Conservation (phyloP, 2,888 invertebrate genomes). For the Tridacna crocea region DNA sequence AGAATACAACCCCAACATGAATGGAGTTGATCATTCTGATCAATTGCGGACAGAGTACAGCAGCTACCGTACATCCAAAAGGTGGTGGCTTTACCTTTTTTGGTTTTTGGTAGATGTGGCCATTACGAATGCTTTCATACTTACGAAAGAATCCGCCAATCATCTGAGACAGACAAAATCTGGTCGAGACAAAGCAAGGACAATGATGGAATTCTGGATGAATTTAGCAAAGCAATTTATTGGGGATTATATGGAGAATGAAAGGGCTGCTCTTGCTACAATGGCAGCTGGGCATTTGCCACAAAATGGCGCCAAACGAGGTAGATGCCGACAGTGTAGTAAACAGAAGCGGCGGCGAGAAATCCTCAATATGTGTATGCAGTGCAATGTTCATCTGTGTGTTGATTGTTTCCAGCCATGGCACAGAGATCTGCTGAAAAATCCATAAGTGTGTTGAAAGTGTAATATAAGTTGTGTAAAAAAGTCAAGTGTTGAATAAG, state of each 20-base stretch:
- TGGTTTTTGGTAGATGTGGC: conserved; percentile 3
- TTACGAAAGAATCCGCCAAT: not conserved
- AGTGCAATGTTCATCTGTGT: conserved; percentile 7
- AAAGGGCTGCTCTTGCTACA: too few relatives aligned
- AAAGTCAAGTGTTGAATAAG: too few relatives aligned
- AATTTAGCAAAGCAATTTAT: not conserved
- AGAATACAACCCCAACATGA: too few relatives aligned
- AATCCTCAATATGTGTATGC: not conserved
- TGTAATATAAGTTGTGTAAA: too few relatives aligned
- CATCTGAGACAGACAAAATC: not conserved
- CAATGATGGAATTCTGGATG: not conserved
- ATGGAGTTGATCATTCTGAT: too few relatives aligned
- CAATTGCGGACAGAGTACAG: too few relatives aligned
- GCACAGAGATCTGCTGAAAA: not conserved
- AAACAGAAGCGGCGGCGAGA: not conserved
- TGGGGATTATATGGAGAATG: too few relatives aligned
- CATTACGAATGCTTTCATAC: not conserved
- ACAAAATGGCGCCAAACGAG: too few relatives aligned
- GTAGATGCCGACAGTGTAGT: too few relatives aligned
- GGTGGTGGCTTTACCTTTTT: conserved; percentile 10
- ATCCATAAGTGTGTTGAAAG: too few relatives aligned
- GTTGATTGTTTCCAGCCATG: not conserved
- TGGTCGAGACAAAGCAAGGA: conserved; percentile 1
- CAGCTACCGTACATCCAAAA: not conserved
- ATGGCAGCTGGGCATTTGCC: too few relatives aligned